Base-by-base conservation (phyloP, 2,113 vertebrate genomes). In the Vulpes lagopus region DNA sequence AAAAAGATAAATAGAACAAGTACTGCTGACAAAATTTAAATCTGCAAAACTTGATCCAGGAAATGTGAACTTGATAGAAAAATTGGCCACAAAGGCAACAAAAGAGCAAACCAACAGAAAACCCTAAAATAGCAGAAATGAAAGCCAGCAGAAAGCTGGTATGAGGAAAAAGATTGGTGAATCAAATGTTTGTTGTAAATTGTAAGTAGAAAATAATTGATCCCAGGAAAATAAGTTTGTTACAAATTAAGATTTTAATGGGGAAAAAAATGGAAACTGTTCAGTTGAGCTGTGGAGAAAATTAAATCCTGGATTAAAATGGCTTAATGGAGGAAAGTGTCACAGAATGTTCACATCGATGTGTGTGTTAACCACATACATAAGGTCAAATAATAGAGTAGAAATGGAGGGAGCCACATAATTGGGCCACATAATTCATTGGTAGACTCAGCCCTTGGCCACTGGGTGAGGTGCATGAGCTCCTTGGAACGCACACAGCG, bases 241-340 rank as follows among this genome's bases (percentile, higher is more conserved):
- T 71, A 86, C 78, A 94, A 96, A 82, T 73, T 82, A 95, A 95
- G 81, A 91, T 95, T 96, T 92, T 88, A 97, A 97, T 95, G 94
- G 91, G 94, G 91, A 14, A 32, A 78, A 89, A 95, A 96, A 85
- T 81, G 82, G 43, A 96, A 97, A 89, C 53, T 27, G 49, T 94
- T 96, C 92, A 62, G 55, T 49, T 25, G 38, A 85, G n/a, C 91
- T 25, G 11, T 82, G 82, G 91, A 91, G 92, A 89, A 98, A 97
- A 96, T 97, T 96, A 97, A 97, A 94, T 35, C 38, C 55, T 57
- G 38, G 88, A 97, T 98, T 97, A 62, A 96, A 96, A 95, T 59
- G 35, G 78, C 88, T 95, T 97, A 94, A 97, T 97, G 94, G 89
- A 97, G 96, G 81, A 95, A 98, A 97, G 96, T 96, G 93, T 93